Evolutionary conservation across 1,140 invertebrate genomes (phyloP), one percentile per base, ranked within the genome.

Genomic region (Trachelipus rathkii): DNA sequence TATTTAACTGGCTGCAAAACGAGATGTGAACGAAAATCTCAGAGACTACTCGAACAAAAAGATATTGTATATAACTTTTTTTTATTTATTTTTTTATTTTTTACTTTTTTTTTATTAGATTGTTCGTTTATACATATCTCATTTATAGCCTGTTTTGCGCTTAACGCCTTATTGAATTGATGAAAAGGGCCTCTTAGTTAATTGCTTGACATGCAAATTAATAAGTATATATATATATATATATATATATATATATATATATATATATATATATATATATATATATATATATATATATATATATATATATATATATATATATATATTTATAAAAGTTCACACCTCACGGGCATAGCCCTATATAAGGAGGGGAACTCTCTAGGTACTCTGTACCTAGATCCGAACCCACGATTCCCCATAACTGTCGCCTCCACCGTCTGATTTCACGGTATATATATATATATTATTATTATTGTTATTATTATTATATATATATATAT

Each of bases 201-300:
- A 43, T 43, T 71, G 19, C 44, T 43, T 13, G 19, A 43, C 11
- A 60, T 60, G 50, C 11, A 60, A 60, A 60, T 60, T 15, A 60
- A 60, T 60, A 60, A 15, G 11, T 43, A 15, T n/a, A n/a, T 15
- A 15, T 21, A 71, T 71, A 71, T 15, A 71, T 71, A 71, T 15
- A 71, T 70, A 71, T 15, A 71, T 71, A 71, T 71, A 71, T 71
- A 71, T 71, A 71, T 71, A 71, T 71, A 71, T 71, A 71, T 71
- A 71, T 71, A 71, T 71, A 71, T 71, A 71, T 71, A 71, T 71
- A 71, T 45, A 71, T 45, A 71, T 71, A 71, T 45, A 45, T 45
- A 71, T 71, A 45, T 43, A 71, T 45, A 71, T 45, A 43, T 60
- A 60, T 60, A 60, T 60, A 60, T 60, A 33, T 33, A 45, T 71